These are phyloP conservation scores for Tipula vernalis DNA, from an alignment of 2,888 invertebrate species.

Conservation along the genomic window DNA sequence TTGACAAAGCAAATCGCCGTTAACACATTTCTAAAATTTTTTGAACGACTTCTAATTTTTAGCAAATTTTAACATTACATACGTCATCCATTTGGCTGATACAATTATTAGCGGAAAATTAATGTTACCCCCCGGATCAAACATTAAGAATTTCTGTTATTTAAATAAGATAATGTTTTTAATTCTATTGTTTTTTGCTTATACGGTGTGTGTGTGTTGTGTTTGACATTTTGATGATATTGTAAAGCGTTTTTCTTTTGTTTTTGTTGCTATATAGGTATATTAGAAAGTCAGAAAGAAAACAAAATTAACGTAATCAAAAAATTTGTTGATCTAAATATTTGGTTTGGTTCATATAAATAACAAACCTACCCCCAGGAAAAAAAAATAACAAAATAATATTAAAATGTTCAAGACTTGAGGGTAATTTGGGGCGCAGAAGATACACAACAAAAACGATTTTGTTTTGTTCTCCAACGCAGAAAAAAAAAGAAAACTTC, in stretches of 20 bases:
- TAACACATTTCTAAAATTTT: too few relatives aligned
- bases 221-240: background rate
- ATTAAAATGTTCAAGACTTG: background rate
- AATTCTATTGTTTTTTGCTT: background rate
- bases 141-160: background rate
- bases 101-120: too few relatives aligned
- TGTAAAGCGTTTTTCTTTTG: background rate
- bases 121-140: too few relatives aligned
- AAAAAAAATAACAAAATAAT: background rate
- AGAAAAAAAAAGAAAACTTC: background rate
- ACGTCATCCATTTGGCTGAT: too few relatives aligned
- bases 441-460: background rate
- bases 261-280: too few relatives aligned
- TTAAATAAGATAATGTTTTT: background rate
- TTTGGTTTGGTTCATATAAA: background rate
- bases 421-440: background rate
- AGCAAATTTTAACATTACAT: too few relatives aligned
- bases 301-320: background rate
- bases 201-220: background rate
- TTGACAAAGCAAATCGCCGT: too few relatives aligned
- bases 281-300: background rate
- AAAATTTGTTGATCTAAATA: background rate
- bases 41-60: too few relatives aligned
- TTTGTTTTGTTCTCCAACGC: background rate
- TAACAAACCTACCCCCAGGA: background rate